Evolutionary conservation across 2,888 invertebrate species (phyloP), one percentile per base, ranked within the genome.

Genomic region (Eutolmus rufibarbis): DNA sequence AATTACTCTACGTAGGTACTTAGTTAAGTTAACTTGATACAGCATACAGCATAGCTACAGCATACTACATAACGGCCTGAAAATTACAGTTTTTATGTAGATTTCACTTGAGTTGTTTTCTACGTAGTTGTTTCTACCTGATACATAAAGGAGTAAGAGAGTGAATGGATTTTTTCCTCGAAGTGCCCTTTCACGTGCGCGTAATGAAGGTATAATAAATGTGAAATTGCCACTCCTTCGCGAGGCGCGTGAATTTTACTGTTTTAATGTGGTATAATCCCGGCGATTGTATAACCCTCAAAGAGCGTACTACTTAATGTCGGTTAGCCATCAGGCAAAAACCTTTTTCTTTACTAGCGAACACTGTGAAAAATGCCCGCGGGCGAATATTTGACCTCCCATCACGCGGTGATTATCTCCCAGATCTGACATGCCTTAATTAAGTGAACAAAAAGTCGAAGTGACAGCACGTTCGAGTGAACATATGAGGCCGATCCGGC

Each of bases 371-470:
- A 82, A 34, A n/a, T 40, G 66, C 43, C 85, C n/a, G 57, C 74
- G 31, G 85, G 46, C 34, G 57, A 85, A 85, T 85, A 74, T 34
- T 74, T 85, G 85, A 85, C 74, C 85, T 85, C 85, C 85, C 85
- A 85, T 85, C 31, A 74, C 31, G 85, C 37, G 74, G 46, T 51
- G 85, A 85, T 85, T 85, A 85, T 85, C 85, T 85, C 74, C 46
- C 19, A 85, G 74, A 85, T 87, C 87, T 77, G 87, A 88, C 87
- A 86, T 85, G 74, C 76, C 86, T 84, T 88, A 88, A 88, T 88
- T 88, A 88, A 85, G 85, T 87, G 87, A 57, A 84, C 87, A 87
- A 87, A 87, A 88, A 88, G 82, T 87, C 86, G 51, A 88, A 87
- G 85, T 88, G 88, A 88, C 88, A 88, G 84, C 78, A 79, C 56